A percentile compares a stretch with the other conserved stretches of the same genome.
phyloP scores from a whole-genome alignment of 2,797 vertebrate species.

The Falco cherrug region DNA sequence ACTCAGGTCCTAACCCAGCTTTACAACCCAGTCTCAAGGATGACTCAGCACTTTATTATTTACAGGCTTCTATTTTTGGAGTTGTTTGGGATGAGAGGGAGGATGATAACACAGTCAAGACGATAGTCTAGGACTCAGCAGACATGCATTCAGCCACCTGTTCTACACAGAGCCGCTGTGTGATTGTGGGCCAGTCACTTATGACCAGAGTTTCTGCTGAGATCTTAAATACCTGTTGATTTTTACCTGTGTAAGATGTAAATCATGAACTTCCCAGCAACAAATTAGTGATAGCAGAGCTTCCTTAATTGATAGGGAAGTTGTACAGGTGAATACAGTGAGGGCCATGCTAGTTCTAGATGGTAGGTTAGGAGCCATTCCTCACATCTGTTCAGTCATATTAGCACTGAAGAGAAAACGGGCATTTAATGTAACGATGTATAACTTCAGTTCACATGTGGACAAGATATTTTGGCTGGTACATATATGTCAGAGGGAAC shows the following conservation, averaged over 20 bases:
- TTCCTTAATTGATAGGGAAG: not conserved
- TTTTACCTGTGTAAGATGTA: not conserved
- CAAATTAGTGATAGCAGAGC: not conserved
- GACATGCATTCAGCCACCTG: not conserved
- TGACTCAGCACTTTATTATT: conserved; percentile 49
- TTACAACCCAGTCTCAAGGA: not conserved
- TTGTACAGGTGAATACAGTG: not conserved
- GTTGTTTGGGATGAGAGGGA: not conserved
- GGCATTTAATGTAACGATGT: not conserved
- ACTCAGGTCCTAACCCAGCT: not conserved
- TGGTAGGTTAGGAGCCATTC: not conserved
- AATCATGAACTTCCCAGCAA: not conserved
- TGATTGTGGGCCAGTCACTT: not conserved
- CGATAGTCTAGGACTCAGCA: not conserved
- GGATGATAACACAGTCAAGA: not conserved
- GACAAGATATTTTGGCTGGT: not conserved
- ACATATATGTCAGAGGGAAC: not conserved
- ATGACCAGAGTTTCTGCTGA: not conserved
- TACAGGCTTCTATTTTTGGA: conserved; percentile 48
- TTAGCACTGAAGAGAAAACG: not conserved
- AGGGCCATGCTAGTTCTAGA: not conserved
- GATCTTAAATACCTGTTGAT: not conserved
- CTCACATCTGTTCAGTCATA: not conserved
- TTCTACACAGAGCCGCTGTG: not conserved
- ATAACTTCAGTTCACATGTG: not conserved